phyloP scores from a whole-genome alignment of 1,140 invertebrate species.

The Pentalonia nigronervosa region DNA sequence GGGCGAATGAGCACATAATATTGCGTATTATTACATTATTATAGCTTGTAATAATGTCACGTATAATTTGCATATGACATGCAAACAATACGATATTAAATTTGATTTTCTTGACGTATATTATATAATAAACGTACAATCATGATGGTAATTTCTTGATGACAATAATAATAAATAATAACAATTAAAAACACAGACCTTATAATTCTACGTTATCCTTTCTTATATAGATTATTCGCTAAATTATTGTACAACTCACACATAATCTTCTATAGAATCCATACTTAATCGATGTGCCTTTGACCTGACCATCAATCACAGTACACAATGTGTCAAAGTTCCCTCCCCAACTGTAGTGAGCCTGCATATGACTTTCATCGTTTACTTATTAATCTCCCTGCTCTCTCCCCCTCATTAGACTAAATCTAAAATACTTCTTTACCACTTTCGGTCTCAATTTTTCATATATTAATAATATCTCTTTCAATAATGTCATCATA shows the following conservation, averaged over 20 bases:
- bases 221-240: fast-evolving
- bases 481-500: no score
- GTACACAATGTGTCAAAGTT: no score
- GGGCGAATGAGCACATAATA: background rate
- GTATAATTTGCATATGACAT: background rate
- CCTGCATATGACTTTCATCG: no score
- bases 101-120: background rate
- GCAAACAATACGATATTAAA: background rate
- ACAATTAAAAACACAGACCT: background rate
- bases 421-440: background rate
- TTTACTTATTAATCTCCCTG: background rate
- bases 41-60: background rate
- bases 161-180: background rate
- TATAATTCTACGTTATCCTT: background rate
- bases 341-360: background rate
- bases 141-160: background rate
- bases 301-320: background rate
- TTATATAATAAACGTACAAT: background rate
- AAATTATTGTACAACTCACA: background rate
- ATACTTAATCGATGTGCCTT: no score
- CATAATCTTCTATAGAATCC: background rate
- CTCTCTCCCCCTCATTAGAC: background rate
- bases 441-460: background rate
- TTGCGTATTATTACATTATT: background rate
- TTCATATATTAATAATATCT: background rate